Base-by-base conservation (phyloP, 2,888 invertebrate genomes). In the Drosophila mulleri region DNA sequence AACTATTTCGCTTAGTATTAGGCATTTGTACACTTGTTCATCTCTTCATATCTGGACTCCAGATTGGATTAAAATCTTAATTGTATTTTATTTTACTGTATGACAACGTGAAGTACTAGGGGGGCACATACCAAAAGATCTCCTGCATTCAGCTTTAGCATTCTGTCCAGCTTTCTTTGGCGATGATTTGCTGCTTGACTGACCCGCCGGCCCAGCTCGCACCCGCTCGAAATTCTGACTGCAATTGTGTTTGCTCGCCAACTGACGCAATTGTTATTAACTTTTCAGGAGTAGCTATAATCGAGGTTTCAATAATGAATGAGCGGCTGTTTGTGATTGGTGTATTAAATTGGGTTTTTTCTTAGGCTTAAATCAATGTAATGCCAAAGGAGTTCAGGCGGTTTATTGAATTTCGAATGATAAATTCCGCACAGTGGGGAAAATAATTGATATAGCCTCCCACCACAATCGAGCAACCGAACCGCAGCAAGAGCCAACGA, bases 61-160 rank as follows among this genome's bases (percentile, higher is more conserved):
- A 9, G 8, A 29, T 29, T 29, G 29, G 9, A 29, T 29, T 29
- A 29, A 29, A 29, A 29, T 29, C 29, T 29, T 29, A 29, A 9
- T 29, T 29, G 29, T 29, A 1, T 29, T 29, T 29, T 29, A 29
- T 29, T 29, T 7, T 7, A 7, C 29, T 29, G 29, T 2, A 29
- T 1, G 29, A 0, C 29, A 29, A 29, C 1, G 29, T 41, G 41
- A 41, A 9, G n/a, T n/a, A 32, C 37, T 20, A 48, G n/a, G 41
- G 14, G 20, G 14, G 16, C 23, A 88, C 86, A 84, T 91, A 91
- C 91, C 90, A 91, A 57, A n/a, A 91, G 78, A 53, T 75, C 75
- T 26, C 72, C 77, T 37, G 85, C 88, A 64, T 82, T 88, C 35
- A 91, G 80, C 23, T 72, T 80, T 32, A 90, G 58, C 89, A 89